Evolutionary conservation across 1,140 invertebrate genomes (phyloP), one percentile per base, ranked within the genome.

Genomic region (Panulirus ornatus): DNA sequence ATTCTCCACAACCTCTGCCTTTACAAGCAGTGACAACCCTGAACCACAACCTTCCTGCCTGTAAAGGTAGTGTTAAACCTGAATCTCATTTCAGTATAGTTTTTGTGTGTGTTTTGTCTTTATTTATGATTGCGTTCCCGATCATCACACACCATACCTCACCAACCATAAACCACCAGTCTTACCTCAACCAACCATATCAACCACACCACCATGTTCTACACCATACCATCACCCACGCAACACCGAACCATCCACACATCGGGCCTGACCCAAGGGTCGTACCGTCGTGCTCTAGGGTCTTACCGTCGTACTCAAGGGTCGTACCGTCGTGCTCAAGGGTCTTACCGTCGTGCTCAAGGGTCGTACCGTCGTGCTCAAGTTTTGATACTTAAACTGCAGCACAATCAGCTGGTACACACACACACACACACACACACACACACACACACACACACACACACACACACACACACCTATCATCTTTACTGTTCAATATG

Each of bases 381-480:
- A n/a, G n/a, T n/a, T n/a, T 34, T n/a, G n/a, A n/a, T n/a, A n/a
- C n/a, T n/a, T n/a, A n/a, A n/a, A n/a, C n/a, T n/a, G n/a, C n/a
- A n/a, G 40, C 76, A 44, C 44, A 44, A 42, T 44, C 38, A 14
- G 8, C 42, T 2, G 27, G n/a, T 78, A 76, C 40, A 40, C 40
- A 40, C 40, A 30, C n/a, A n/a, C n/a, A n/a, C n/a, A n/a, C n/a
- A n/a, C n/a, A n/a, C 40, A 76, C 40, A 76, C 40, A 40, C 40
- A 76, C 40, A 76, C 40, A 76, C 40, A 76, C 40, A 76, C 40
- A 76, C 40, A 76, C 19, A 76, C 40, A 76, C 3, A 76, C 40
- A 76, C 40, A 76, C 40, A 76, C 40, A 76, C 40, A 76, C 40
- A 76, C 40, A 76, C 40, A 76, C 40, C 34, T 40, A 76, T n/a